These are phyloP conservation scores for Encarsia formosa DNA, from an alignment of 2,888 invertebrate genomes.

Conservation along the genomic window DNA sequence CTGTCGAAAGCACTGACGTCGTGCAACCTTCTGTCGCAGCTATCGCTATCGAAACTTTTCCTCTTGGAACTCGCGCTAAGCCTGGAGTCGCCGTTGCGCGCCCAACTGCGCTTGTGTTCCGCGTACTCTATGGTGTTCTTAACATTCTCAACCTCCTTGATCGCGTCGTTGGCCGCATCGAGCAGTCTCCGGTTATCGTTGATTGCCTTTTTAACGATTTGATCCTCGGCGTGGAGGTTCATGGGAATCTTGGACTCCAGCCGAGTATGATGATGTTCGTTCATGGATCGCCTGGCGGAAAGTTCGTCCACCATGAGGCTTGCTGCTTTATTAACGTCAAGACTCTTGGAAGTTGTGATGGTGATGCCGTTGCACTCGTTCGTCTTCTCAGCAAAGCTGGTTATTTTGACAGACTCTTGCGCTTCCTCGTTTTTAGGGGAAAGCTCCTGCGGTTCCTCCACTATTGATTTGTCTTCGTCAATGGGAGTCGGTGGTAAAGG, in stretches of 20 bases:
- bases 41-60: constrained; percentile 41
- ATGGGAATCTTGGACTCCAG: constrained; percentile 45
- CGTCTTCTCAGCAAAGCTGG: constrained; percentile 28
- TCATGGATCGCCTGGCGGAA: constrained; percentile 25
- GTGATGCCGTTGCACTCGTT: constrained; percentile 40
- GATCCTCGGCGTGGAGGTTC: constrained; percentile 46
- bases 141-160: constrained; percentile 47
- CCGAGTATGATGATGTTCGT: constrained; percentile 23
- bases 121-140: constrained; percentile 45
- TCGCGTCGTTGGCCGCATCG: constrained; percentile 48
- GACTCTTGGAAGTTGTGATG: constrained; percentile 35
- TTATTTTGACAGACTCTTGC: constrained; percentile 7
- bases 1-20: constrained; percentile 32
- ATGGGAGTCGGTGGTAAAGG: not conserved
- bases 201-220: constrained; percentile 48
- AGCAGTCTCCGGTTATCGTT: constrained; percentile 47
- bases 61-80: constrained; percentile 32
- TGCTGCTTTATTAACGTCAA: constrained; percentile 34
- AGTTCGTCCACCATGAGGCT: constrained; percentile 27
- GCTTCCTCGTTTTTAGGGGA: not conserved
- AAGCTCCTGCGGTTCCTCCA: not conserved
- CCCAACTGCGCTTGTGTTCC: constrained; percentile 11
- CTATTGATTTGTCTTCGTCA: not conserved
- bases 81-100: not conserved
- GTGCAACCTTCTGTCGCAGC: constrained; percentile 26